Conservation (phyloP, 1,140 invertebrate species). For the Tetramorium simillimum region DNA sequence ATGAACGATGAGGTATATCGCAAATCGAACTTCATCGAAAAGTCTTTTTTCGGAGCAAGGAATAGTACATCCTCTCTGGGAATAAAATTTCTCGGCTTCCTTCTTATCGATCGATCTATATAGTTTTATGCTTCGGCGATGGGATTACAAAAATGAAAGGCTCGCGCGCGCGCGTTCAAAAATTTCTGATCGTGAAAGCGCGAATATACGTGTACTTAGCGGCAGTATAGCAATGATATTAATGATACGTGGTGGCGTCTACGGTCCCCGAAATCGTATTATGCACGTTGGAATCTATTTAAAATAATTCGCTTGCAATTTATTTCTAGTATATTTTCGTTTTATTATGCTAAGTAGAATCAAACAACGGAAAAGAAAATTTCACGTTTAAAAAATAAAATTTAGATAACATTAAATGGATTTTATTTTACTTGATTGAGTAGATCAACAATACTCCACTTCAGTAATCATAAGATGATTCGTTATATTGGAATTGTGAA, state of each 20-base stretch:
- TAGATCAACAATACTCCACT: neutral
- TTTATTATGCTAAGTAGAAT: neutral
- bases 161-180: neutral
- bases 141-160: conserved; percentile 46
- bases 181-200: neutral
- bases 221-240: neutral
- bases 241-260: neutral
- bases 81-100: neutral
- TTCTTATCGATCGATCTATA: neutral
- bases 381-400: neutral
- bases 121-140: neutral
- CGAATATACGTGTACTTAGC: conserved; percentile 10
- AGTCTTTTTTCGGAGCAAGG: neutral
- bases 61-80: neutral
- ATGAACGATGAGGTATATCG: neutral
- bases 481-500: neutral
- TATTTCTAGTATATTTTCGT: neutral
- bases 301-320: neutral
- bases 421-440: neutral
- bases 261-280: neutral
- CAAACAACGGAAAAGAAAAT: neutral
- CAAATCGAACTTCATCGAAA: neutral
- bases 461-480: neutral
- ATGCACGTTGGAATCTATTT: conserved; percentile 15
- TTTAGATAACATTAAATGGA: neutral